These are phyloP conservation scores for Cyanocitta stelleri DNA, from an alignment of 2,113 vertebrate species.

Conservation along the genomic window DNA sequence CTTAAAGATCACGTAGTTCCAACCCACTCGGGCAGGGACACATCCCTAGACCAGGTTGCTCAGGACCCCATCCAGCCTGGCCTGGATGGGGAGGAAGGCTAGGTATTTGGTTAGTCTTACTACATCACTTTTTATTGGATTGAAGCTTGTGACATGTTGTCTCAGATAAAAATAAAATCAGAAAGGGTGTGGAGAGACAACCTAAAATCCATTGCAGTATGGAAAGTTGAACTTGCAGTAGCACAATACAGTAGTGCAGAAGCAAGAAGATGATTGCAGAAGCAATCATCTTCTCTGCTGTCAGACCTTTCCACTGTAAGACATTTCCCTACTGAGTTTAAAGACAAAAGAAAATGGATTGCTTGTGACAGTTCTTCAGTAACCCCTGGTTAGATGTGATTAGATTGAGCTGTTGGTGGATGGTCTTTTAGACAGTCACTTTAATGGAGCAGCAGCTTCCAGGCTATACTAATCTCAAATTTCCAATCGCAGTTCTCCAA, in stretches of 20 bases:
- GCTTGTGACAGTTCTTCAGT: not conserved
- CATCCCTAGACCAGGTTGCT: not conserved
- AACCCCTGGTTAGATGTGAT: not conserved
- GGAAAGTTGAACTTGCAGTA: not conserved
- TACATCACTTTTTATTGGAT: not conserved
- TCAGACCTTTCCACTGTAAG: not conserved
- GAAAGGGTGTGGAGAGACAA: not conserved
- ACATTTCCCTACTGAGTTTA: not conserved
- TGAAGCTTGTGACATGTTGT: not conserved
- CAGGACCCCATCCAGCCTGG: not conserved
- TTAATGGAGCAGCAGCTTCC: not conserved
- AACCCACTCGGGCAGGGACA: not conserved
- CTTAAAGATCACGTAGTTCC: not conserved
- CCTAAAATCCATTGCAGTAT: not conserved
- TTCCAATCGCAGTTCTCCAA: not conserved
- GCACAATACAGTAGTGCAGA: not conserved
- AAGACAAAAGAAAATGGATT: not conserved
- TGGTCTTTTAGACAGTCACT: not conserved
- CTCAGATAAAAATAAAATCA: not conserved
- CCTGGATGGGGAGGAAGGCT: not conserved
- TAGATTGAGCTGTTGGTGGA: not conserved
- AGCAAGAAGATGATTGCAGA: not conserved
- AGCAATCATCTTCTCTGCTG: not conserved
- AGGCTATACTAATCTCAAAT: not conserved
- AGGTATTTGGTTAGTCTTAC: not conserved